These are phyloP conservation scores for Triops cancriformis DNA, from an alignment of 1,140 invertebrate species.

Conservation along the genomic window DNA sequence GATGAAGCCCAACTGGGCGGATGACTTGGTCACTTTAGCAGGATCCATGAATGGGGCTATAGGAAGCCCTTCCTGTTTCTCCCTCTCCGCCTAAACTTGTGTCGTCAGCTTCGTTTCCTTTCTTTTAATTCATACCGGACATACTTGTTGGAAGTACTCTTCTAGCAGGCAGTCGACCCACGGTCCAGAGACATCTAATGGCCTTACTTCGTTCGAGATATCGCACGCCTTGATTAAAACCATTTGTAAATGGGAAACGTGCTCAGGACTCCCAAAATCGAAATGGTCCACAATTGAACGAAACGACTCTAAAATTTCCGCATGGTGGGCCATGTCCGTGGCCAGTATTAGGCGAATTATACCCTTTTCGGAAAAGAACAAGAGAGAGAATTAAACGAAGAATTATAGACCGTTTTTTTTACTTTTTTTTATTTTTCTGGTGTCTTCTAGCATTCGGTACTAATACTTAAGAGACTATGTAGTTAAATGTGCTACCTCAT, in stretches of 20 bases:
- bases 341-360: slow-evolving; percentile 42
- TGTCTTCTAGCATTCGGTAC: no score
- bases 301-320: slow-evolving; percentile 41
- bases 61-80: slow-evolving; percentile 42
- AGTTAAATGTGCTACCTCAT: no score
- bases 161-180: slow-evolving; percentile 44
- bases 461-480: no score
- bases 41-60: slow-evolving; percentile 45
- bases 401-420: neutral
- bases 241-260: slow-evolving; percentile 41
- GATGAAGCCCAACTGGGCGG: slow-evolving; percentile 44
- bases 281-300: slow-evolving; percentile 36
- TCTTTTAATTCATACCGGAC: neutral
- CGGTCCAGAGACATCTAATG: slow-evolving; percentile 42
- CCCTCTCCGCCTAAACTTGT: slow-evolving; percentile 35
- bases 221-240: slow-evolving; percentile 44
- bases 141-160: slow-evolving; percentile 42
- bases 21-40: slow-evolving; percentile 43
- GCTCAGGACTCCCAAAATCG: slow-evolving; percentile 33
- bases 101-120: neutral
- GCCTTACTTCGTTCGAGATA: slow-evolving; percentile 44
- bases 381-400: neutral
- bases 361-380: slow-evolving; percentile 29
- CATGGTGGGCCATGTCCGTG: slow-evolving; percentile 43
- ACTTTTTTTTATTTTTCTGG: no score